Conservation (phyloP, 2,888 invertebrate species). For the Dysmachus trigonus region DNA sequence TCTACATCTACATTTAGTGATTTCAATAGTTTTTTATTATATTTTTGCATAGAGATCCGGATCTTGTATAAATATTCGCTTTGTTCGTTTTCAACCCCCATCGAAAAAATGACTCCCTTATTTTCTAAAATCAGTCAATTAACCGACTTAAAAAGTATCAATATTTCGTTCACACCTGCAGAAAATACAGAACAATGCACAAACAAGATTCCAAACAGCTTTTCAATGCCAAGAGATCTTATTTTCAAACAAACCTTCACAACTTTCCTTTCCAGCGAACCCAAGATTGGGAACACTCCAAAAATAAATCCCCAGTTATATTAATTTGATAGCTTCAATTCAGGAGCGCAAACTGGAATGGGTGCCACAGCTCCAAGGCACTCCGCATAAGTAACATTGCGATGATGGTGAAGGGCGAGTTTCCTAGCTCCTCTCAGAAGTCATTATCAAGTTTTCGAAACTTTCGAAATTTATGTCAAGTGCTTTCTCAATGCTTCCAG, state of each 20-base stretch:
- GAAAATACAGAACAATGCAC: neutral
- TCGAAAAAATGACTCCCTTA: neutral
- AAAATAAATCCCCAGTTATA: neutral
- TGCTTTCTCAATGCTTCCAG: neutral
- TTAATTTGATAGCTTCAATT: neutral
- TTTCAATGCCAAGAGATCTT: neutral
- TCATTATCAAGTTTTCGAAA: neutral
- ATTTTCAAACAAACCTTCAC: neutral
- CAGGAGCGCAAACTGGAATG: neutral
- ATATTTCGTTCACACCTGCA: neutral
- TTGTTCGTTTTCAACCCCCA: neutral
- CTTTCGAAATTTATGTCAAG: constrained; percentile 2
- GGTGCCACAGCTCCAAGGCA: neutral
- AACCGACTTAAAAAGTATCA: neutral
- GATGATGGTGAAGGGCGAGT: neutral
- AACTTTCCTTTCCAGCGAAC: neutral
- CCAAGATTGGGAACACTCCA: neutral
- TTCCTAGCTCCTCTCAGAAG: neutral
- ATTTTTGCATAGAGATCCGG: neutral
- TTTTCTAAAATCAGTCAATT: neutral
- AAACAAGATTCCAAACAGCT: neutral
- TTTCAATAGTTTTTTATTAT: too few species aligned
- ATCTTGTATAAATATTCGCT: neutral
- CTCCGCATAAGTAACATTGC: neutral
- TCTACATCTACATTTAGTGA: too few species aligned